Conservation (phyloP, 2,797 vertebrate genomes). For the Gallinago nigripennis region DNA sequence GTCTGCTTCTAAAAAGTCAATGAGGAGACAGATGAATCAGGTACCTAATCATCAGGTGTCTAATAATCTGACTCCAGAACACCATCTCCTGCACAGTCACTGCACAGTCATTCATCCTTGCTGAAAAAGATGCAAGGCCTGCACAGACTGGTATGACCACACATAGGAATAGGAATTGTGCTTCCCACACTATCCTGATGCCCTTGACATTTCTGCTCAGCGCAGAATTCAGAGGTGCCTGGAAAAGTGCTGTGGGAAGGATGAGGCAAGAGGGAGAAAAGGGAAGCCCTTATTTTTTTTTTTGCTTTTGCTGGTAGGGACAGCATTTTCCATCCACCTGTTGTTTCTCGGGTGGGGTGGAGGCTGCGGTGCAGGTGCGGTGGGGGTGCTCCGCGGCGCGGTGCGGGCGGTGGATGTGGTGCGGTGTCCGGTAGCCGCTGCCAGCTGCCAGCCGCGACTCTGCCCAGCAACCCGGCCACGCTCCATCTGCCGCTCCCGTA, state of each 20-base stretch:
- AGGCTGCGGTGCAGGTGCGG: background rate
- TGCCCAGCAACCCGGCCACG: constrained; percentile 85
- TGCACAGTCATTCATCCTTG: background rate
- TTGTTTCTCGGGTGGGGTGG: accelerated
- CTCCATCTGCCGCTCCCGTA: constrained; percentile 82
- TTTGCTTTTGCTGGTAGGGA: background rate
- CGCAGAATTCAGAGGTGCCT: background rate
- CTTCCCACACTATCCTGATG: background rate
- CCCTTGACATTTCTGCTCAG: background rate
- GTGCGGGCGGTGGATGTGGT: background rate
- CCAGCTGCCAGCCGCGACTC: constrained; percentile 67
- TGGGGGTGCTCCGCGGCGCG: background rate
- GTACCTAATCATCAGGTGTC: background rate
- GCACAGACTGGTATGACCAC: accelerated
- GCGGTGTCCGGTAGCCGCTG: background rate
- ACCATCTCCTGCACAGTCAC: background rate
- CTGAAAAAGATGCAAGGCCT: background rate
- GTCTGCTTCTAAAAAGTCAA: background rate
- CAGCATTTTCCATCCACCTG: background rate
- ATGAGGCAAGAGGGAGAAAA: background rate
- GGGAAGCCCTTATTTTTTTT: accelerated
- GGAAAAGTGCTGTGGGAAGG: accelerated
- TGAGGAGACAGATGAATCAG: background rate
- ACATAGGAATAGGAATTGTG: accelerated
- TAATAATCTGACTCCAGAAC: background rate